Percentiles rank a stretch among this genome's conserved stretches.
Evolutionary conservation across 2,888 invertebrate genomes (phyloP).

Genomic region (Cerastis rubricosa): DNA sequence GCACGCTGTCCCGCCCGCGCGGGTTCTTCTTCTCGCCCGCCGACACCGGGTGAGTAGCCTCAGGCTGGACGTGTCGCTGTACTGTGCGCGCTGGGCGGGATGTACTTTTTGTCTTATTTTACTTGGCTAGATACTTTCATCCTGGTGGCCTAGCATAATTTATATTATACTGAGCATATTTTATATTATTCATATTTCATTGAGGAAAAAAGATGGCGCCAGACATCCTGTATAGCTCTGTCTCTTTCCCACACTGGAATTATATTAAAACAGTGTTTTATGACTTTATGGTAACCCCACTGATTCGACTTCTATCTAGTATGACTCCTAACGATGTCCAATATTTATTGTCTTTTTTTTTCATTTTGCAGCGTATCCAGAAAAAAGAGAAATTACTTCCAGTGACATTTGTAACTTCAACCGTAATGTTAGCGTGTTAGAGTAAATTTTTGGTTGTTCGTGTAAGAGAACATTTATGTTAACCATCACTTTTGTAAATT

Average conservation of each 20-base stretch:
- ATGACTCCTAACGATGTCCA: neutral
- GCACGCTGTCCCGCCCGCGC: constrained; percentile 71
- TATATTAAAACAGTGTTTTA: too few relatives aligned
- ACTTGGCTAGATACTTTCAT: neutral
- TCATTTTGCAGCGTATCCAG: constrained; percentile 79
- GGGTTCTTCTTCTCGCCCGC: constrained; percentile 89
- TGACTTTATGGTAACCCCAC: too few relatives aligned
- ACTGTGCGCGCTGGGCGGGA: constrained; percentile 51
- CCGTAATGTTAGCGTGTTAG: constrained; percentile 47
- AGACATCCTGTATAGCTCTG: too few relatives aligned
- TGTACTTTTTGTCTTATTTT: neutral
- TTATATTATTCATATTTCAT: too few relatives aligned
- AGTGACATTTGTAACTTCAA: constrained; percentile 67
- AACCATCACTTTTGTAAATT: constrained; percentile 71
- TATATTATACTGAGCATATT: too few relatives aligned
- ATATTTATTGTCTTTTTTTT: constrained; percentile 15
- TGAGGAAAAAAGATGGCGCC: too few relatives aligned
- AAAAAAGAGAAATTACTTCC: constrained; percentile 86
- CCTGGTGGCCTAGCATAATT: too few relatives aligned
- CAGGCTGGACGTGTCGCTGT: neutral
- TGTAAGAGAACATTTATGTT: constrained; percentile 77
- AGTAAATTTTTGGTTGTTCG: constrained; percentile 73
- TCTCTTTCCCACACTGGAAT: too few relatives aligned
- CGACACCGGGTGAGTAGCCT: constrained; percentile 79
- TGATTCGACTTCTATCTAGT: neutral